Conservation (phyloP, 2,113 vertebrate species). For the Parus major region DNA sequence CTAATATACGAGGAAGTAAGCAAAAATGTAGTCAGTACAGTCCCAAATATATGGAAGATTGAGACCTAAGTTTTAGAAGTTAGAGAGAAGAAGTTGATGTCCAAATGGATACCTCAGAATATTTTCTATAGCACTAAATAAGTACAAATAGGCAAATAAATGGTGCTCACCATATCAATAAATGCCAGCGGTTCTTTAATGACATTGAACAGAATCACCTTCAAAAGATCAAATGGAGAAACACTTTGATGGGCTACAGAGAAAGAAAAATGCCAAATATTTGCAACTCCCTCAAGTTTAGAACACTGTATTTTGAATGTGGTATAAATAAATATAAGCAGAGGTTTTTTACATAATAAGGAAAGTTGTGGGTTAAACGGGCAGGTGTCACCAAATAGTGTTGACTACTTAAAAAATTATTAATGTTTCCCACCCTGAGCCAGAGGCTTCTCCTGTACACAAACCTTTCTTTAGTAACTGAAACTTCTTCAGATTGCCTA, state of each 20-base stretch:
- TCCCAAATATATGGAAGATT: not conserved
- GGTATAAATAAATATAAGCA: not conserved
- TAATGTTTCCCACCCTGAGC: not conserved
- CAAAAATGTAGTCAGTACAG: not conserved
- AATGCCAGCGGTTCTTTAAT: not conserved
- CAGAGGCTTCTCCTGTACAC: not conserved
- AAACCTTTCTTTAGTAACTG: not conserved
- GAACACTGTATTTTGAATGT: not conserved
- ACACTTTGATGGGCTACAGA: not conserved
- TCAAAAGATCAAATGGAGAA: not conserved
- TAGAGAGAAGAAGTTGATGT: not conserved
- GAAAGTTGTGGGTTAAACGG: not conserved
- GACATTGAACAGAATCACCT: not conserved
- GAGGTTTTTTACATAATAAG: not conserved
- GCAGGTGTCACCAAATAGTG: not conserved
- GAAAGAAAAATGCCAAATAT: not conserved
- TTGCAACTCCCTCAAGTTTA: not conserved
- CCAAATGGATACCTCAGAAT: not conserved
- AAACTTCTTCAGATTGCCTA: not conserved
- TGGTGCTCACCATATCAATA: not conserved
- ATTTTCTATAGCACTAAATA: not conserved
- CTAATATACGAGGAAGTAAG: not conserved
- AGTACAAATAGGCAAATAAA: not conserved
- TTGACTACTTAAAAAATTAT: not conserved
- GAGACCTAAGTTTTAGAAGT: not conserved